Percentiles rank a stretch among this genome's conserved stretches.
These are phyloP conservation scores for Drosophila insularis DNA, from an alignment of 1,140 invertebrate species.

Conservation along the genomic window DNA sequence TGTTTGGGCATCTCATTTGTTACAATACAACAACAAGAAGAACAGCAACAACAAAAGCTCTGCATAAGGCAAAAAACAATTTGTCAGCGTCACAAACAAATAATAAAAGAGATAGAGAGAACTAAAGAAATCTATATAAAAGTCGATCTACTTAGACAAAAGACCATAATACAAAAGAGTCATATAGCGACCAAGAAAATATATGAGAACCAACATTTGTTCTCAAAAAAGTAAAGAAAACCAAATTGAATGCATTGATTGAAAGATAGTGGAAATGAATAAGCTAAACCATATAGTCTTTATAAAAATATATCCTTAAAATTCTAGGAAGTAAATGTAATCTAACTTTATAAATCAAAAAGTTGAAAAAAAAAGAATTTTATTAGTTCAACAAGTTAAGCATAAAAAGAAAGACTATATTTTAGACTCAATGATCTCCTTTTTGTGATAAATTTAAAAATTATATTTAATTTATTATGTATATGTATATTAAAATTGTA, in stretches of 20 bases:
- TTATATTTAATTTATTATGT: too few relatives aligned
- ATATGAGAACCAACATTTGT: neutral
- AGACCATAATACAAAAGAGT: constrained; percentile 16
- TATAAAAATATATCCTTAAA: neutral
- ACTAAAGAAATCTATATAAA: constrained; percentile 36
- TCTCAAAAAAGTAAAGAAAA: neutral
- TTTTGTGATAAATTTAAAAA: too few relatives aligned
- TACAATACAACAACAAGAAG: constrained; percentile 59
- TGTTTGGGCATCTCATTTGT: constrained; percentile 64
- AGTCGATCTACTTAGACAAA: constrained; percentile 36
- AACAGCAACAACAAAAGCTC: constrained; percentile 53
- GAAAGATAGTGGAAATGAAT: constrained; percentile 4
- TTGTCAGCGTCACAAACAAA: constrained; percentile 68
- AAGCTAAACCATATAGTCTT: neutral
- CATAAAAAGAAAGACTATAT: too few relatives aligned
- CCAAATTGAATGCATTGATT: constrained; percentile 2
- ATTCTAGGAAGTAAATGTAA: neutral
- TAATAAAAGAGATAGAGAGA: constrained; percentile 18
- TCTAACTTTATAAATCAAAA: neutral
- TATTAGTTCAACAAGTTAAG: too few relatives aligned
- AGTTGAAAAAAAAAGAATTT: too few relatives aligned
- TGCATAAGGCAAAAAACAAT: constrained; percentile 74
- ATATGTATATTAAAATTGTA: too few relatives aligned
- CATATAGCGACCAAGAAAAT: neutral
- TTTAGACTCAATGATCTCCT: too few relatives aligned